phyloP scores from a whole-genome alignment of 2,888 invertebrate genomes.

The Netelia fuscicornis region DNA sequence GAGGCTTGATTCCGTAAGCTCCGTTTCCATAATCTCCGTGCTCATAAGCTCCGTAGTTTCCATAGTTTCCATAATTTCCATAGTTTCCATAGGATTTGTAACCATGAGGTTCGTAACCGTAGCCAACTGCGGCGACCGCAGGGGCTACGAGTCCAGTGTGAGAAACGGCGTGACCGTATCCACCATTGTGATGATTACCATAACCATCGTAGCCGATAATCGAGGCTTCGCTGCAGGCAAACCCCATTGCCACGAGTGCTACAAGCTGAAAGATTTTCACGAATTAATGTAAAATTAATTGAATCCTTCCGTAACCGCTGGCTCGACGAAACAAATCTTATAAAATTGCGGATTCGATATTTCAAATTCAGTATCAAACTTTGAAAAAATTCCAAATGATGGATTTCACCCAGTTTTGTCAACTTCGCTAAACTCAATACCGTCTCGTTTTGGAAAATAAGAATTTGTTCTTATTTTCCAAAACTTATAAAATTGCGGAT shows the following conservation, averaged over 20 bases:
- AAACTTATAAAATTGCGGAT: too few species aligned
- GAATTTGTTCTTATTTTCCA: not conserved
- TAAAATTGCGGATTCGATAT: too few species aligned
- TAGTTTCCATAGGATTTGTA: conserved; percentile 41
- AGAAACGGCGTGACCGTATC: conserved; percentile 69
- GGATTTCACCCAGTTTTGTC: too few species aligned
- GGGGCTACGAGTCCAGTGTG: conserved; percentile 58
- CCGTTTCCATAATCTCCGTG: conserved; percentile 27
- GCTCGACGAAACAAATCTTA: too few species aligned
- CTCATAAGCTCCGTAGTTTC: conserved; percentile 33
- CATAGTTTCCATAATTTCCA: conserved; percentile 32
- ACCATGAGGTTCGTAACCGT: conserved; percentile 60
- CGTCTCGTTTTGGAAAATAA: not conserved
- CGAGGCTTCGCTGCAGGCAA: conserved; percentile 73
- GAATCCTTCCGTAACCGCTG: too few species aligned
- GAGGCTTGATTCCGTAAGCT: conserved; percentile 61
- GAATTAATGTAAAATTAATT: too few species aligned
- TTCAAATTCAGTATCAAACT: too few species aligned
- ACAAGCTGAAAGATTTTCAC: conserved; percentile 57
- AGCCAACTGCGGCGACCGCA: conserved; percentile 59
- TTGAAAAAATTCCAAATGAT: too few species aligned
- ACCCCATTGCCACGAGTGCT: conserved; percentile 69
- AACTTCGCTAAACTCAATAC: too few species aligned
- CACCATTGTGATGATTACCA: conserved; percentile 37
- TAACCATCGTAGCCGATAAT: conserved; percentile 62